Evolutionary conservation across 2,113 vertebrate species (phyloP), one percentile per base, ranked within the genome.

Genomic region (Brachirus orientalis): DNA sequence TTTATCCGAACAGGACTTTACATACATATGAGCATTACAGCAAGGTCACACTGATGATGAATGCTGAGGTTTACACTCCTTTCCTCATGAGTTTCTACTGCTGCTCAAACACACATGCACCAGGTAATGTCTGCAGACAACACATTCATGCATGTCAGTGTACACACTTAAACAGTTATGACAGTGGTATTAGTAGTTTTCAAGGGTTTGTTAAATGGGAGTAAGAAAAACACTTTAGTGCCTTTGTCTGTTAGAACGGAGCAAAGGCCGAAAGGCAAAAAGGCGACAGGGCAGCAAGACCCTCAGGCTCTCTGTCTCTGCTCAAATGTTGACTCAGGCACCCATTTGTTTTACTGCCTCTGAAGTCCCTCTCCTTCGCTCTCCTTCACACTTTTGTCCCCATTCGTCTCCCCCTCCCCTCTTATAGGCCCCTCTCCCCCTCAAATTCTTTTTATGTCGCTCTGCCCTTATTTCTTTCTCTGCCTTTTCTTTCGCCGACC

Each of bases 351-450:
- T 88, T 81, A 83, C 81, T 80, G 82, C 73, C 77, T 85, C 75
- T 77, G 86, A 88, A 89, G 84, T 83, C 77, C 33, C 62, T 85
- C 83, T 85, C 79, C 79, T 84, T 87, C 80, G 60, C 55, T 85
- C 84, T 81, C 89, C 85, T 89, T 86, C 87, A 82, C 86, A 82
- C 75, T 81, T n/a, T 86, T 85, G 81, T 72, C 68, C 77, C 81
- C 75, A 70, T 85, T 88, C 85, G 74, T 81, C 77, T 83, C 64
- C 81, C 57, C 65, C 63, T 35, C 10, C 46, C 45, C 43, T 57
- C 53, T 56, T 7, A n/a, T 7, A n/a, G 46, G 7, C 54, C 43
- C 16, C 41, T 36, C 68, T 58, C 48, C 17, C 50, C 28, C 8
- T 14, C 8, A 4, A 10, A 44, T 45, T 54, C 74, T 75, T 68